A percentile compares a stretch with the other conserved stretches of the same genome.
Conservation (phyloP, 2,888 invertebrate genomes). For the Parelbella ahira region DNA sequence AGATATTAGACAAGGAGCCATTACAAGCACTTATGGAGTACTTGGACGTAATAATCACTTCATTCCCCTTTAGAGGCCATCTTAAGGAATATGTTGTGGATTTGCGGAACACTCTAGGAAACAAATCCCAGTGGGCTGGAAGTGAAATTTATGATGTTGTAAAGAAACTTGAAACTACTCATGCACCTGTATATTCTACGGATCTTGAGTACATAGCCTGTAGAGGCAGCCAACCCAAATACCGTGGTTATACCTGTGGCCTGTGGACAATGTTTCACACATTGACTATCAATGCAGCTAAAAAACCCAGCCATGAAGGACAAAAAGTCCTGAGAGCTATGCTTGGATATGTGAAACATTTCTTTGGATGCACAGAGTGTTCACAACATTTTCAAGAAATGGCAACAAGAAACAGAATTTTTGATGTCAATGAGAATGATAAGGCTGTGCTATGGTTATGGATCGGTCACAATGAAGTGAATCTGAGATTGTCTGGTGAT, state of each 20-base stretch:
- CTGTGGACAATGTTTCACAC: conserved; percentile 97
- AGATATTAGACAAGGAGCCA: conserved; percentile 85
- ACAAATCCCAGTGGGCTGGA: conserved; percentile 78
- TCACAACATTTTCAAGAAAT: conserved; percentile 93
- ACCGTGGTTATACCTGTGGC: conserved; percentile 95
- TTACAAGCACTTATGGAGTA: conserved; percentile 87
- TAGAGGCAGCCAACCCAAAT: conserved; percentile 86
- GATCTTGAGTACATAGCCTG: conserved; percentile 88
- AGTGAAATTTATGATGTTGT: conserved; percentile 80
- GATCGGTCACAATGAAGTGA: conserved; percentile 96
- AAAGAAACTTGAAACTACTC: conserved; percentile 70
- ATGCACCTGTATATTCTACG: conserved; percentile 78
- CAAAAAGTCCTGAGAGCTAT: conserved; percentile 89
- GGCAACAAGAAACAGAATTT: conserved; percentile 85
- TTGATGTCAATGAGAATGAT: conserved; percentile 84
- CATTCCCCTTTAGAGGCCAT: conserved; percentile 88
- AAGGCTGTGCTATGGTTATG: conserved; percentile 95
- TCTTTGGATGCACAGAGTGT: conserved; percentile 97
- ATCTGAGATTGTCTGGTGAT: conserved; percentile 91
- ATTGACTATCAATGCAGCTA: conserved; percentile 88
- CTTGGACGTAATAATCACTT: conserved; percentile 84
- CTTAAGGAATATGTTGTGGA: conserved; percentile 84
- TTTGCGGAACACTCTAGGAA: conserved; percentile 75
- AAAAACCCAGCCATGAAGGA: conserved; percentile 74
- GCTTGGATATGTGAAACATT: conserved; percentile 92